A percentile compares a stretch with the other conserved stretches of the same genome.
phyloP scores from a whole-genome alignment of 1,140 invertebrate genomes.

The Bombus waltoni region DNA sequence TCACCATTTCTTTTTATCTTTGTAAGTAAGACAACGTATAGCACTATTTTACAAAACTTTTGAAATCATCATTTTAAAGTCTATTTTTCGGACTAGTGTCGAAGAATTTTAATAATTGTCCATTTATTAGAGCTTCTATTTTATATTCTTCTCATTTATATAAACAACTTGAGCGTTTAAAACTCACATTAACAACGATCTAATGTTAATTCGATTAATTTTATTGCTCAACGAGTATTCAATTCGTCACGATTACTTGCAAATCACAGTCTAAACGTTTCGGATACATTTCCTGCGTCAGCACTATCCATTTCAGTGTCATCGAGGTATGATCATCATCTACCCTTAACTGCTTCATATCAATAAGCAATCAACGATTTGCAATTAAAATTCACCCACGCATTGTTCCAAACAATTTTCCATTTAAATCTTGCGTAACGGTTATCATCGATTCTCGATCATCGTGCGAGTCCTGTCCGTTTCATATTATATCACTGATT shows the following conservation, averaged over 20 bases:
- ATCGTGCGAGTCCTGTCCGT: no score
- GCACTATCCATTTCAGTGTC: background rate
- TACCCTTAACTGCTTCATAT: background rate
- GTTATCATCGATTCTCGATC: conserved; percentile 4
- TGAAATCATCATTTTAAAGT: background rate
- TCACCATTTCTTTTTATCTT: background rate
- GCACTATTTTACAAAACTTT: background rate
- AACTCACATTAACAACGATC: background rate
- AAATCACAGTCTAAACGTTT: background rate
- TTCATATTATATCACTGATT: background rate
- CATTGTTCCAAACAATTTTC: background rate
- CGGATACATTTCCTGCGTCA: background rate
- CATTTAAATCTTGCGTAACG: background rate
- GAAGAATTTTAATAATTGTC: background rate
- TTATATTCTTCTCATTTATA: background rate
- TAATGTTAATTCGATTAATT: background rate
- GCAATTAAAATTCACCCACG: background rate
- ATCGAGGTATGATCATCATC: background rate
- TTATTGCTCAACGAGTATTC: background rate
- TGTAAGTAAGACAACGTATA: background rate
- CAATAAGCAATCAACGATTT: background rate
- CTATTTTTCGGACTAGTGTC: background rate
- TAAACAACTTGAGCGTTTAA: background rate
- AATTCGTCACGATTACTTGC: background rate
- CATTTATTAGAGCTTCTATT: background rate